phyloP scores from a whole-genome alignment of 1,140 invertebrate genomes.

The Anoplophora glabripennis region DNA sequence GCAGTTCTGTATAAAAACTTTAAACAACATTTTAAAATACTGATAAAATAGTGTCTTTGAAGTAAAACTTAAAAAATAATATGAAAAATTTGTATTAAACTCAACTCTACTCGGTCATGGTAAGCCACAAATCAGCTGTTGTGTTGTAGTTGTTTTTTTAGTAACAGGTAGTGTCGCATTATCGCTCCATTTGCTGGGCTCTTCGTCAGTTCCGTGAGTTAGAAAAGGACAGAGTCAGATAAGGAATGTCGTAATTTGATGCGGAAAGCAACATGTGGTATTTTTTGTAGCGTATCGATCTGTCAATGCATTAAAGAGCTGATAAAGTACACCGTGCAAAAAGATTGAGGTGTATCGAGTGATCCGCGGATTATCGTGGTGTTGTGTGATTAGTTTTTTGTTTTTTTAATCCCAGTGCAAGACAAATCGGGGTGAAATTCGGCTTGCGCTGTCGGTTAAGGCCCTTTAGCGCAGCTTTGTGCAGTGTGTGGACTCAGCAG shows the following conservation, averaged over 20 bases:
- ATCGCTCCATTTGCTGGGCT: constrained; percentile 13
- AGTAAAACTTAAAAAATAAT: not conserved
- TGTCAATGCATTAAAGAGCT: constrained; percentile 29
- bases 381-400: constrained; percentile 6
- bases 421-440: constrained; percentile 15
- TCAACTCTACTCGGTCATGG: constrained; percentile 15
- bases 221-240: constrained; percentile 1
- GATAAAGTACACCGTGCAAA: constrained; percentile 10
- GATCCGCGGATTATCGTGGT: not conserved
- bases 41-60: not conserved
- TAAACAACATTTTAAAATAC: constrained; percentile 34
- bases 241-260: constrained; percentile 12
- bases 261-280: constrained; percentile 40
- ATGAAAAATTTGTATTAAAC: constrained; percentile 6
- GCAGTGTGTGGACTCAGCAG: constrained; percentile 26
- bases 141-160: constrained; percentile 2
- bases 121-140: constrained; percentile 14
- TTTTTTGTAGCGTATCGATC: constrained; percentile 37
- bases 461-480: constrained; percentile 40
- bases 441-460: constrained; percentile 32
- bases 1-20: constrained; percentile 36
- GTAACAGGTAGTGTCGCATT: constrained; percentile 13
- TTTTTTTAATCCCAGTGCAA: not conserved
- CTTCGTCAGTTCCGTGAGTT: constrained; percentile 2
- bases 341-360: constrained; percentile 20